Evolutionary conservation across 2,888 invertebrate species (phyloP).

Genomic region (Teleiodes luculella): DNA sequence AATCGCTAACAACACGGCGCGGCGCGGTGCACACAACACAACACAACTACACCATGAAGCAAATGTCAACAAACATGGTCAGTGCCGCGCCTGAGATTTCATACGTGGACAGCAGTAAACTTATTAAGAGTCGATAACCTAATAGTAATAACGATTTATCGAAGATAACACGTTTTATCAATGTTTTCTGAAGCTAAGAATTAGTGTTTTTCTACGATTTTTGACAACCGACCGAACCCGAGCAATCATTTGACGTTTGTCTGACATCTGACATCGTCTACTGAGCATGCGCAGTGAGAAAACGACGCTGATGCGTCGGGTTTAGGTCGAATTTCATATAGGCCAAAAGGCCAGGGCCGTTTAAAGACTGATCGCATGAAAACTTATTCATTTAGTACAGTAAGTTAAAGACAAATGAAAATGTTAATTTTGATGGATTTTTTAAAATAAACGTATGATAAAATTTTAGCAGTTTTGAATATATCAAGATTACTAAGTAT

Average conservation of each 20-base stretch:
- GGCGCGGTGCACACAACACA: conserved; percentile 42
- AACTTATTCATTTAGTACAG: no score
- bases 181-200: background rate
- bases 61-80: conserved; percentile 44
- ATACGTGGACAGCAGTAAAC: conserved; percentile 3
- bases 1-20: conserved; percentile 55
- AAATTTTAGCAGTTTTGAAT: no score
- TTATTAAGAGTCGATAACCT: background rate
- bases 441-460: no score
- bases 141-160: background rate
- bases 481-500: no score
- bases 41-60: conserved; percentile 50
- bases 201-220: conserved; percentile 7
- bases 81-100: conserved; percentile 20
- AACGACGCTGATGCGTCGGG: background rate
- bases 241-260: conserved; percentile 11
- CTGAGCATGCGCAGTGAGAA: conserved; percentile 11
- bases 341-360: background rate
- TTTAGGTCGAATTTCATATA: conserved; percentile 4
- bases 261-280: conserved; percentile 13
- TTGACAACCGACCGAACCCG: background rate
- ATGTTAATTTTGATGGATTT: no score
- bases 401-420: no score
- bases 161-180: conserved; percentile 12
- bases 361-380: background rate